phyloP scores from a whole-genome alignment of 2,797 vertebrate species.

The Moxostoma hubbsi region DNA sequence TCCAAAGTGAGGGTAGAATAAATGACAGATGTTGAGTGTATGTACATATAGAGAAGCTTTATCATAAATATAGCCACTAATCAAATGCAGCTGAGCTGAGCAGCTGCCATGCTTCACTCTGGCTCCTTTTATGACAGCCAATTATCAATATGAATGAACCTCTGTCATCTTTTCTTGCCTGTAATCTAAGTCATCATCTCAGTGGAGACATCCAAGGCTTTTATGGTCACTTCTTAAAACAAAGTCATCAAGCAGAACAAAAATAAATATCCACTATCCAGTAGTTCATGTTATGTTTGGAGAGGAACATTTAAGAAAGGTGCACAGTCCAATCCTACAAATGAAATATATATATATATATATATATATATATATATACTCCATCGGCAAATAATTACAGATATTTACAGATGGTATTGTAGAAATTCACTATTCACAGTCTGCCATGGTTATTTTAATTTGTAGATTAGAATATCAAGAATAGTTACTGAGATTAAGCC shows the following conservation, averaged over 20 bases:
- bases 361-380: no score
- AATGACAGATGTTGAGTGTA: neutral
- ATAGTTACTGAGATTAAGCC: no score
- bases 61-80: conserved; percentile 28
- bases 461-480: no score
- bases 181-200: conserved; percentile 29
- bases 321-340: no score
- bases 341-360: no score
- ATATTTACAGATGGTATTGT: no score
- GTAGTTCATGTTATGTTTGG: conserved; percentile 8
- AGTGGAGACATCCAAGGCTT: conserved; percentile 4
- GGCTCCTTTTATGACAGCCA: conserved; percentile 51
- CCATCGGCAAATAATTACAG: no score
- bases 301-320: neutral
- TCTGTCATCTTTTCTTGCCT: neutral
- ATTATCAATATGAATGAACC: conserved; percentile 57
- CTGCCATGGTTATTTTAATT: no score
- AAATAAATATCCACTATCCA: conserved; percentile 13
- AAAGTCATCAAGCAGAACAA: neutral
- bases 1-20: conserved; percentile 3
- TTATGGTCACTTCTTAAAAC: neutral
- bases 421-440: no score
- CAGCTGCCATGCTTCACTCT: conserved; percentile 9
- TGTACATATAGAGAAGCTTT: neutral
- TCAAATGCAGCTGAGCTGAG: conserved; percentile 41